Base-by-base conservation (phyloP, 2,888 invertebrate species). In the Gandaritis pyraliata region DNA sequence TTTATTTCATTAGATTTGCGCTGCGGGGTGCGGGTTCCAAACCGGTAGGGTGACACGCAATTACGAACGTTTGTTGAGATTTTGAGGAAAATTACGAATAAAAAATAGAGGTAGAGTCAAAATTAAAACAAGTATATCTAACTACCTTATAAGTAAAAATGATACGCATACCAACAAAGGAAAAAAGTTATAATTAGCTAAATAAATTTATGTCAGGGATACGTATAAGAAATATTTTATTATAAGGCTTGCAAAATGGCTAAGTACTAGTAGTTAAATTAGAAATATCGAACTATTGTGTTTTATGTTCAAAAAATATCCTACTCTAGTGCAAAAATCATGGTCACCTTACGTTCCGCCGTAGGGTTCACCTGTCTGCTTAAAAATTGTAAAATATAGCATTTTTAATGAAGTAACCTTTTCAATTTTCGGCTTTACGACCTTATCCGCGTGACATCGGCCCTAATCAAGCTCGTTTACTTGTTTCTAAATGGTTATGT, bases 1-100 rank as follows among this genome's bases (percentile, higher is more conserved):
- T 91, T 92, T 92, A 92, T 92, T 92, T 92, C 92, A 93, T 92
- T 93, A 93, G 90, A 86, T 80, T 79, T 72, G 76, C 92, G 82
- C 92, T 75, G 87, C 91, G 86, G 92, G 86, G 58, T 74, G 85
- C 87, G 76, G 82, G 78, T 79, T 80, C 77, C 81, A 76, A 72
- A 77, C 76, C 71, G 57, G 74, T 83, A 82, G 76, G 75, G 83
- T 81, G 77, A 61, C 81, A 46, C 15, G 6, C 13, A 0, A 47
- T 46, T 43, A 5, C 33, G 29, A 15, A 0, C n/a, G 13, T 49
- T 38, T 43, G 30, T 23, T 12, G 6, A 15, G 8, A n/a, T 10
- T 15, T n/a, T 39, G 18, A 10, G 10, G 8, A 41, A 12, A 33
- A 33, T 7, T 0, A 33, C 33, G 0, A 33, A 1, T 7, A 33